phyloP scores from a whole-genome alignment of 2,113 vertebrate species.

The Tragelaphus imberbis region DNA sequence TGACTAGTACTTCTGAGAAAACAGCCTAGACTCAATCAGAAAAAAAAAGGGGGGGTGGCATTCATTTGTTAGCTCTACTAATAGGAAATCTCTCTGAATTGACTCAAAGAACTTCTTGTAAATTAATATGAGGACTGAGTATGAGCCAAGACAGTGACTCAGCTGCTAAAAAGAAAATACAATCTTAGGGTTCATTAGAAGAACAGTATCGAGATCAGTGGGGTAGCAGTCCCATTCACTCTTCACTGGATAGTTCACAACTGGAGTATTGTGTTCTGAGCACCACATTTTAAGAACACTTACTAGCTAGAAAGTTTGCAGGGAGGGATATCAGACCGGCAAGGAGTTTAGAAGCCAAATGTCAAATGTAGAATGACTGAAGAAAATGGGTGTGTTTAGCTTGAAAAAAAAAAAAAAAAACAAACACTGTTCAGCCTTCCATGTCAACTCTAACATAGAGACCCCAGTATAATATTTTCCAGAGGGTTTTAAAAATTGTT shows the following conservation, averaged over 20 bases:
- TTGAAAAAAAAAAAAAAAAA: background rate
- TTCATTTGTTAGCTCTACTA: conserved; percentile 54
- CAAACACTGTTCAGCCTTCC: conserved; percentile 4
- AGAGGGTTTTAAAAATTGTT: conserved; percentile 32
- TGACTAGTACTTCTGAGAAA: conserved; percentile 40
- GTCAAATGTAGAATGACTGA: background rate
- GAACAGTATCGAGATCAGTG: conserved; percentile 28
- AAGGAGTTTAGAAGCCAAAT: conserved; percentile 14
- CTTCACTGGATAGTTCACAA: conserved; percentile 27
- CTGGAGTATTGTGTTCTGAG: background rate
- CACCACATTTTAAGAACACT: conserved; percentile 15
- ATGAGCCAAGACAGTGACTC: conserved; percentile 55
- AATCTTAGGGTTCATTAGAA: conserved; percentile 44
- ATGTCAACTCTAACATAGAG: background rate
- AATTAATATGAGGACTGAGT: conserved; percentile 54
- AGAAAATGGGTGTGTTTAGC: conserved; percentile 29
- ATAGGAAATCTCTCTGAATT: conserved; percentile 52
- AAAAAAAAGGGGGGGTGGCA: background rate
- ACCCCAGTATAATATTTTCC: background rate
- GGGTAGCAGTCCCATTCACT: background rate
- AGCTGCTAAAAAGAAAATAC: conserved; percentile 53
- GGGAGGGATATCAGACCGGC: background rate
- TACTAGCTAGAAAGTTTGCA: background rate
- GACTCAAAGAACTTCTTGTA: conserved; percentile 66
- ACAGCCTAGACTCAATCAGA: background rate